phyloP scores from a whole-genome alignment of 2,888 invertebrate species.

The Lathronympha strigana region DNA sequence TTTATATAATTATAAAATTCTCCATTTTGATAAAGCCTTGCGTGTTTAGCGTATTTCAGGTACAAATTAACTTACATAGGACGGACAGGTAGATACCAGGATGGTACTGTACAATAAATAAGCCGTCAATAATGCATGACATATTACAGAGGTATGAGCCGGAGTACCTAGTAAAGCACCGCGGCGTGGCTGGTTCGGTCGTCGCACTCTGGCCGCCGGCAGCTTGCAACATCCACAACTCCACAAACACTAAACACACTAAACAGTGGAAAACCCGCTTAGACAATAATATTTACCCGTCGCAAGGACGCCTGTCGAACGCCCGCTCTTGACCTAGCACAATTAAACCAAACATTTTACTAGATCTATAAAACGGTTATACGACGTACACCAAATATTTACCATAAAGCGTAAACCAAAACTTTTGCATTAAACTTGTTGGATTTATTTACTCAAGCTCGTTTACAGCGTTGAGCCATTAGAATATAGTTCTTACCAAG shows the following conservation, averaged over 20 bases:
- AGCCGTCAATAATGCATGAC: neutral
- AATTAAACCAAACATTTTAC: constrained; percentile 84
- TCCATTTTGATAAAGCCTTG: neutral
- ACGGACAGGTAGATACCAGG: too few relatives aligned
- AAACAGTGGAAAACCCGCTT: constrained; percentile 81
- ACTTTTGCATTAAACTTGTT: constrained; percentile 82
- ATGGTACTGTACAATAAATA: neutral
- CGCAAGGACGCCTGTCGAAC: constrained; percentile 83
- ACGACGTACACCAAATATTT: constrained; percentile 83
- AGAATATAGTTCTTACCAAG: constrained; percentile 56
- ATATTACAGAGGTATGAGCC: neutral
- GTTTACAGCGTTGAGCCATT: constrained; percentile 57
- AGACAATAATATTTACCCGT: constrained; percentile 83
- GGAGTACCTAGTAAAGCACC: neutral
- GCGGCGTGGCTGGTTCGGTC: constrained; percentile 45
- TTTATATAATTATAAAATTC: neutral
- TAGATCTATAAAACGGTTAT: constrained; percentile 83
- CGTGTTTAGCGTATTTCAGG: too few relatives aligned
- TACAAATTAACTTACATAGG: too few relatives aligned
- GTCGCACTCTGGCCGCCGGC: constrained; percentile 56
- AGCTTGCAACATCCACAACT: constrained; percentile 66
- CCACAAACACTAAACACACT: constrained; percentile 76
- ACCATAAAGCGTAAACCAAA: constrained; percentile 84
- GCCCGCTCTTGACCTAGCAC: constrained; percentile 83
- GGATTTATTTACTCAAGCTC: constrained; percentile 77